phyloP scores from a whole-genome alignment of 2,888 invertebrate genomes.

The Caenorhabditis sp. region DNA sequence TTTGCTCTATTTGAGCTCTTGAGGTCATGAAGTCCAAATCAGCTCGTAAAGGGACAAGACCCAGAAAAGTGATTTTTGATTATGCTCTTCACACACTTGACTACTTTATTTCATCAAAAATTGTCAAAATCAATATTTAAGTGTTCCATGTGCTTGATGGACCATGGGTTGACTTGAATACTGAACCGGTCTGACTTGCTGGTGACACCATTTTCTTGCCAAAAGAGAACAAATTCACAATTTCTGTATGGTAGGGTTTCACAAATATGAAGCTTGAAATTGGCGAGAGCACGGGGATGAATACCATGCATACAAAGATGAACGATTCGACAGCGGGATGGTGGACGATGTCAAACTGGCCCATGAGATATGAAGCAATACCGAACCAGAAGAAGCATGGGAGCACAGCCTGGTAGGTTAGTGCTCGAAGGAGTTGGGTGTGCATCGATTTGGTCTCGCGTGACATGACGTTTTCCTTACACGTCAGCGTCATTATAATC shows the following conservation, averaged over 20 bases:
- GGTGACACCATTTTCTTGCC: not conserved
- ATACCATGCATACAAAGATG: constrained; percentile 3
- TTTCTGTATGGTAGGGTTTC: not conserved
- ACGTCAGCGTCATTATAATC: constrained; percentile 11
- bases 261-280: not conserved
- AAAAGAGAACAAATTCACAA: not conserved
- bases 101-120: too few species aligned
- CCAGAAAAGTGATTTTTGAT: too few species aligned
- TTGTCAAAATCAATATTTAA: not conserved
- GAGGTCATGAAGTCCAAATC: too few species aligned
- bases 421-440: constrained; percentile 18
- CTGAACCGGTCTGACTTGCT: not conserved
- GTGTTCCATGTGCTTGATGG: not conserved
- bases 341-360: constrained; percentile 15
- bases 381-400: constrained; percentile 21
- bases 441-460: constrained; percentile 17
- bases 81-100: too few species aligned
- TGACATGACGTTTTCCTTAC: constrained; percentile 3
- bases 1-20: too few species aligned
- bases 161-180: not conserved
- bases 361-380: constrained; percentile 11
- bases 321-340: constrained; percentile 18
- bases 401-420: constrained; percentile 20
- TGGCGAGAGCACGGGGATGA: not conserved
- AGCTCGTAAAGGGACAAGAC: too few species aligned